These are phyloP conservation scores for Dryobotodes eremita DNA, from an alignment of 2,888 invertebrate genomes.

Conservation along the genomic window DNA sequence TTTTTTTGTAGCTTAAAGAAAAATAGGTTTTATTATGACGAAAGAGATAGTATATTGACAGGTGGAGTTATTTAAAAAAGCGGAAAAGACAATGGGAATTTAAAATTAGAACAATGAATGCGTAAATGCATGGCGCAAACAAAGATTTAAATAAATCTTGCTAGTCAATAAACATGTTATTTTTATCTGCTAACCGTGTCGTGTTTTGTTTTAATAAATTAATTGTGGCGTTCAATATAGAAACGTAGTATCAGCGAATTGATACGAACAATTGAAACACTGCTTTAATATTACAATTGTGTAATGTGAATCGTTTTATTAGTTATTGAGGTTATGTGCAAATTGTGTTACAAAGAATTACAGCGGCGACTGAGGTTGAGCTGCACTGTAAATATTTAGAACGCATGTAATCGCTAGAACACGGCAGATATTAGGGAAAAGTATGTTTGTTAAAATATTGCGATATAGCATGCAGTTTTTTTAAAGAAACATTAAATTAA, in stretches of 20 bases:
- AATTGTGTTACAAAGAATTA: slow-evolving; percentile 46
- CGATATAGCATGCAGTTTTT: slow-evolving; percentile 8
- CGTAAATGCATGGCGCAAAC: slow-evolving; percentile 24
- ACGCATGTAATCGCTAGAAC: slow-evolving; percentile 28
- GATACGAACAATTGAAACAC: slow-evolving; percentile 36
- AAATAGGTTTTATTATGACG: slow-evolving; percentile 43
- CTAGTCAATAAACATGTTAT: slow-evolving; percentile 37
- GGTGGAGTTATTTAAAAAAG: slow-evolving; percentile 12
- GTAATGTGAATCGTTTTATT: slow-evolving; percentile 59
- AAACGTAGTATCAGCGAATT: slow-evolving; percentile 57
- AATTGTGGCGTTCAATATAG: slow-evolving; percentile 33
- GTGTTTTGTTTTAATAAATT: slow-evolving; percentile 42
- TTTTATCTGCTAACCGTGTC: slow-evolving; percentile 32
- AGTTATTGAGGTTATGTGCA: slow-evolving; percentile 55
- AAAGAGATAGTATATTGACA: slow-evolving; percentile 25
- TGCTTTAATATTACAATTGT: slow-evolving; percentile 51
- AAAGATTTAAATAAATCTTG: slow-evolving; percentile 44
- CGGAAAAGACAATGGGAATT: slow-evolving; percentile 25
- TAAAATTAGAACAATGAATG: slow-evolving; percentile 29
- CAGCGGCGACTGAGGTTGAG: slow-evolving; percentile 13
- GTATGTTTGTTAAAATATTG: slow-evolving; percentile 14
- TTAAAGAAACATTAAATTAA: neutral
- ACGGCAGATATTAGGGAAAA: slow-evolving; percentile 26
- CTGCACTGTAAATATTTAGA: slow-evolving; percentile 39
- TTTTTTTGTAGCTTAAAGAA: slow-evolving; percentile 47